phyloP scores from a whole-genome alignment of 1,140 invertebrate genomes.

The Cydia fagiglandana region DNA sequence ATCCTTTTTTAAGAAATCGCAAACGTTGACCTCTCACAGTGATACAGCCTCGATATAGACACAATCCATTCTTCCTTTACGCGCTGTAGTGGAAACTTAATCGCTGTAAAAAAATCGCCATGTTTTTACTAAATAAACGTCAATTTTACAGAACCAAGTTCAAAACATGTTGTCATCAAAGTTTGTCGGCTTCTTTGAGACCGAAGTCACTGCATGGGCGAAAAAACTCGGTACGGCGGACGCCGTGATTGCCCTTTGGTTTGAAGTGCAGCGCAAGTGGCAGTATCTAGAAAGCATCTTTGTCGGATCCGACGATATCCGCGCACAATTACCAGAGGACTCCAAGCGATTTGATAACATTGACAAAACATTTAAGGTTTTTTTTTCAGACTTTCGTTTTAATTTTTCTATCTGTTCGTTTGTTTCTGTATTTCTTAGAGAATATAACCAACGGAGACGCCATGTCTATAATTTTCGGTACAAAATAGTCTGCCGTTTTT shows the following conservation, averaged over 20 bases:
- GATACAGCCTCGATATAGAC: too few relatives aligned
- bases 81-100: neutral
- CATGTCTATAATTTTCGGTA: too few relatives aligned
- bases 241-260: conserved; percentile 90
- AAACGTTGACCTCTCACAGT: too few relatives aligned
- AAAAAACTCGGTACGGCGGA: conserved; percentile 93
- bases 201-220: conserved; percentile 94
- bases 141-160: conserved; percentile 80
- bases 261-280: conserved; percentile 97
- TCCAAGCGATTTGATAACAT: conserved; percentile 93
- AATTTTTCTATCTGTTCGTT: neutral
- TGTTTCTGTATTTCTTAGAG: neutral
- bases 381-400: neutral
- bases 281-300: conserved; percentile 97
- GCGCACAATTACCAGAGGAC: conserved; percentile 94
- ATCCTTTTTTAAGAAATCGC: too few relatives aligned
- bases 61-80: too few relatives aligned
- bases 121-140: neutral
- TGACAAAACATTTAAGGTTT: conserved; percentile 92
- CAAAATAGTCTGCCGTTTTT: too few relatives aligned
- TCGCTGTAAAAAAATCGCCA: neutral
- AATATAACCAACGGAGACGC: too few relatives aligned
- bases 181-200: conserved; percentile 92
- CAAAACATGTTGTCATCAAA: conserved; percentile 97
- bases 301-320: conserved; percentile 96